These are phyloP conservation scores for Odontocerum albicorne DNA, from an alignment of 2,888 invertebrate genomes.

Conservation along the genomic window DNA sequence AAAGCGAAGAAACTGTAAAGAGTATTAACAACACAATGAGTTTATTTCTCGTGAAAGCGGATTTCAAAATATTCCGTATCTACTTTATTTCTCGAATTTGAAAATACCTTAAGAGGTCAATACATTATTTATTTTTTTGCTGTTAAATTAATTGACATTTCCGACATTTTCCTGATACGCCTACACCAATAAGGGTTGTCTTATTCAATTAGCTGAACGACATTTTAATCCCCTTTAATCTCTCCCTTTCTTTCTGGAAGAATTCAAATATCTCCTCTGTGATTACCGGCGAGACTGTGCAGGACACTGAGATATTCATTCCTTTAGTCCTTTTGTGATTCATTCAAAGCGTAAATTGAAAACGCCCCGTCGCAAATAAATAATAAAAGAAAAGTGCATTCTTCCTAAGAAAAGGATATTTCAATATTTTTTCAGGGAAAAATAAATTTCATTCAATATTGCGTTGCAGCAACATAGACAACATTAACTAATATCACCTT, in stretches of 20 bases:
- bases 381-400: slow-evolving; percentile 24
- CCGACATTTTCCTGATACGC: no score
- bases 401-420: neutral
- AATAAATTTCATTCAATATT: neutral
- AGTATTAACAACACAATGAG: no score
- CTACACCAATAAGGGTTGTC: no score
- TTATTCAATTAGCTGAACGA: neutral
- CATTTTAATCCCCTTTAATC: slow-evolving; percentile 1
- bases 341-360: slow-evolving; percentile 34
- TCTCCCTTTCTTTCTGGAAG: slow-evolving; percentile 13
- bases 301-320: slow-evolving; percentile 17
- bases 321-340: slow-evolving; percentile 32
- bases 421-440: neutral
- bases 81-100: neutral
- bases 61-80: neutral
- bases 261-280: slow-evolving; percentile 18
- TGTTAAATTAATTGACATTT: no score
- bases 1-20: no score
- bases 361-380: slow-evolving; percentile 32
- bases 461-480: no score
- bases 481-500: no score
- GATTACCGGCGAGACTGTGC: slow-evolving; percentile 21
- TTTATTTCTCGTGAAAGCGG: no score
- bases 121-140: no score
- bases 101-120: neutral